Evolutionary conservation across 2,113 vertebrate genomes (phyloP).

Genomic region (Xiphorhynchus elegans): DNA sequence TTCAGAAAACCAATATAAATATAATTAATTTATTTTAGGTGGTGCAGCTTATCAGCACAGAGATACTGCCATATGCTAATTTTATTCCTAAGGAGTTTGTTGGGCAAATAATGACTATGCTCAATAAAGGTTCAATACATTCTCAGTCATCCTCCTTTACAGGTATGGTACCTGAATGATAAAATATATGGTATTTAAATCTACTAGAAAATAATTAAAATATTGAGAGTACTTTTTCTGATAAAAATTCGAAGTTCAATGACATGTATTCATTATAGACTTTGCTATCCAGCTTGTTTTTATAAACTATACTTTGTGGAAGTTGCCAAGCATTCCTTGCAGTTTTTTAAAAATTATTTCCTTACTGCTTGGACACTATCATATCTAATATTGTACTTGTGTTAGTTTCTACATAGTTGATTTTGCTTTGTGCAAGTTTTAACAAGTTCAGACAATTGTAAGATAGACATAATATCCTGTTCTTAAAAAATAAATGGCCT

Average conservation of each 20-base stretch:
- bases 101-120: slow-evolving; percentile 98
- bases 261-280: neutral
- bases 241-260: neutral
- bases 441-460: neutral
- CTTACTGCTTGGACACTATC: neutral
- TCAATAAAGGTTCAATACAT: slow-evolving; percentile 98
- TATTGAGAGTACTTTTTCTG: neutral
- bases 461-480: neutral
- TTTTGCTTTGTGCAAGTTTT: neutral
- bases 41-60: slow-evolving; percentile 96
- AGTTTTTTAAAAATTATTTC: neutral
- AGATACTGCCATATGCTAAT: slow-evolving; percentile 97
- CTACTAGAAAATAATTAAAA: neutral
- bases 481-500: neutral
- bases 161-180: slow-evolving; percentile 77
- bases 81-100: slow-evolving; percentile 99
- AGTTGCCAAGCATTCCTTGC: neutral
- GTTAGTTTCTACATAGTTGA: neutral
- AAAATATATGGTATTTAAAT: neutral
- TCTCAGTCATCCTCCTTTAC: slow-evolving; percentile 98
- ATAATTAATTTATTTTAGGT: slow-evolving; percentile 80
- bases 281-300: neutral
- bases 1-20: neutral
- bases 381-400: neutral
- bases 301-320: neutral